phyloP scores from a whole-genome alignment of 2,113 vertebrate species.

The Podocnemis expansa region DNA sequence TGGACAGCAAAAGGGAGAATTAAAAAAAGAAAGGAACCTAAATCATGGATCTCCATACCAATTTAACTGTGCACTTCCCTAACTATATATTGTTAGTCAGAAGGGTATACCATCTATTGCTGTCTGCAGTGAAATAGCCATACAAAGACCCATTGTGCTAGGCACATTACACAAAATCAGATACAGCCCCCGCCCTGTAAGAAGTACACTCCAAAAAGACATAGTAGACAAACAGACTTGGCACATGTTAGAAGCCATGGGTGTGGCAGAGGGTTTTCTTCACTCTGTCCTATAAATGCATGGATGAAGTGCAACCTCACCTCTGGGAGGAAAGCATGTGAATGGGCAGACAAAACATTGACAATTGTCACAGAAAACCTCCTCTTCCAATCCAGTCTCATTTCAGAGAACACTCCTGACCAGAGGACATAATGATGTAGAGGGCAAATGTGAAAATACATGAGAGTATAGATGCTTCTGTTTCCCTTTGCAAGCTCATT shows the following conservation, averaged over 20 bases:
- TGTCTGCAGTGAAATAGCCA: constrained; percentile 15
- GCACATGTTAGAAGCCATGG: constrained; percentile 52
- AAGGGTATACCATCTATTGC: not conserved
- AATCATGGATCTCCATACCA: not conserved
- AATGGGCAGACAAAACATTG: not conserved
- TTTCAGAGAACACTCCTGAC: not conserved
- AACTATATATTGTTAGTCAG: rapidly evolving
- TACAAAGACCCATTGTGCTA: not conserved
- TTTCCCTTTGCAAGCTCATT: not conserved
- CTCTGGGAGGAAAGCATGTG: not conserved
- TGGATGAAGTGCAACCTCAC: constrained; percentile 2
- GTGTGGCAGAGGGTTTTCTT: constrained; percentile 62
- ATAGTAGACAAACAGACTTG: constrained; percentile 51
- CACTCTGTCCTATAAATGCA: not conserved
- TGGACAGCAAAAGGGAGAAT: constrained; percentile 10
- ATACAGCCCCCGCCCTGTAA: not conserved
- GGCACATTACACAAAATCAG: not conserved
- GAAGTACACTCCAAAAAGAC: constrained; percentile 43
- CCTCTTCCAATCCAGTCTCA: not conserved
- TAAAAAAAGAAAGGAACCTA: not conserved
- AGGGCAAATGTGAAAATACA: too few species aligned
- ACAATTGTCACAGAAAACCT: not conserved
- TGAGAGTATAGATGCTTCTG: not conserved
- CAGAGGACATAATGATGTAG: not conserved
- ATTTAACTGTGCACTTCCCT: not conserved